Conservation (phyloP, 2,797 vertebrate species). For the Atherinosoma microstoma region DNA sequence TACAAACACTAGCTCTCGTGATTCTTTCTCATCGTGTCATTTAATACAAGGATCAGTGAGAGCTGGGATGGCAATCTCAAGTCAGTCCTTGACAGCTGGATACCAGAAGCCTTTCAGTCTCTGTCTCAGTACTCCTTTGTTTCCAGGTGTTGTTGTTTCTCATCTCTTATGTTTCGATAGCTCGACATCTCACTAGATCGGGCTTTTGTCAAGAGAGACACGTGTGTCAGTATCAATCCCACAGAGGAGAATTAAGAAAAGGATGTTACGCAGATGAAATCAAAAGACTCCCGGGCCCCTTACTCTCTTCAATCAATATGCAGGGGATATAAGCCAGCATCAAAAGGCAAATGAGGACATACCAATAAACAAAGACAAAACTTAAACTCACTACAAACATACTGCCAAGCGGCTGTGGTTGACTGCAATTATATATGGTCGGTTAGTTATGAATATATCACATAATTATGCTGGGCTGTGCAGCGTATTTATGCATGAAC, state of each 20-base stretch:
- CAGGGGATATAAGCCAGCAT: conserved; percentile 60
- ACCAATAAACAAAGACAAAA: conserved; percentile 59
- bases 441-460: conserved; percentile 49
- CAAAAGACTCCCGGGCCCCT: conserved; percentile 69
- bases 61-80: conserved; percentile 37
- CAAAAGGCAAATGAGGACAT: conserved; percentile 70
- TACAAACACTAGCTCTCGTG: conserved; percentile 21
- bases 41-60: conserved; percentile 42
- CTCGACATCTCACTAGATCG: conserved; percentile 66
- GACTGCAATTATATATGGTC: conserved; percentile 28
- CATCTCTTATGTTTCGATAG: conserved; percentile 51
- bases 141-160: conserved; percentile 59
- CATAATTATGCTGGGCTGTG: conserved; percentile 47
- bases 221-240: conserved; percentile 63
- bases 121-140: conserved; percentile 48
- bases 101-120: conserved; percentile 43
- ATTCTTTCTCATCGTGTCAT: conserved; percentile 29
- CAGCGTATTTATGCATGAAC: conserved; percentile 43
- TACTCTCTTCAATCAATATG: conserved; percentile 70
- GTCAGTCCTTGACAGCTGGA: conserved; percentile 55
- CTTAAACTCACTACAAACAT: conserved; percentile 32
- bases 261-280: conserved; percentile 77
- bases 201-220: conserved; percentile 65
- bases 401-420: conserved; percentile 19
- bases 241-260: conserved; percentile 72